Evolutionary conservation across 1,140 invertebrate species (phyloP).

Genomic region (Acromyrmex heyeri): DNA sequence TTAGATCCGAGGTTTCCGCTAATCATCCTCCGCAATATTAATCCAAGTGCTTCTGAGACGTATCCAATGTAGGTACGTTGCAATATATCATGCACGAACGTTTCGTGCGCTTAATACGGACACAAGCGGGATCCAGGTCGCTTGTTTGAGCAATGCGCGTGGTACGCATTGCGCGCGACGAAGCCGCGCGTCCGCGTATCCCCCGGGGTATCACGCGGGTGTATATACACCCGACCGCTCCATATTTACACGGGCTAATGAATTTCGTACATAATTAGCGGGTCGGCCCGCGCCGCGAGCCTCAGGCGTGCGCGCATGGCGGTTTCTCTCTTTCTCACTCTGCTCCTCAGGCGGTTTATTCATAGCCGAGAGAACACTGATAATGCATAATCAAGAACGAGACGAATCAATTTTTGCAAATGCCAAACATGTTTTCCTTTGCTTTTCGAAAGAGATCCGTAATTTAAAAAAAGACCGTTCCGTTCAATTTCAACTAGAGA

Average conservation of each 20-base stretch:
- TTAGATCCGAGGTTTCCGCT: not conserved
- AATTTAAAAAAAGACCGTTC: not conserved
- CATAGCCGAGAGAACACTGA: slow-evolving; percentile 7
- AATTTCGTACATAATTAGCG: slow-evolving; percentile 81
- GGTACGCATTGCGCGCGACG: not conserved
- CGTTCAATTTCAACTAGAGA: not conserved
- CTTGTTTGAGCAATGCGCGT: slow-evolving; percentile 25
- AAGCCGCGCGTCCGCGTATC: not conserved
- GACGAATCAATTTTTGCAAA: slow-evolving; percentile 5
- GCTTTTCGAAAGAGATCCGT: not conserved
- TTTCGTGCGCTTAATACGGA: not conserved
- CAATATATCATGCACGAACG: not conserved
- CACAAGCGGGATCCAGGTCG: not conserved
- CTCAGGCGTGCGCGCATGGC: slow-evolving; percentile 36
- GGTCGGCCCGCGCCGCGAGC: slow-evolving; percentile 30
- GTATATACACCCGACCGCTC: slow-evolving; percentile 37
- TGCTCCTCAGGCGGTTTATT: slow-evolving; percentile 39
- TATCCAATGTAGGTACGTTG: slow-evolving; percentile 8
- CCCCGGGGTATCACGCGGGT: not conserved
- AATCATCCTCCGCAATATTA: not conserved
- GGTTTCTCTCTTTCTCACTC: slow-evolving; percentile 2
- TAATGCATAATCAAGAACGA: slow-evolving; percentile 36
- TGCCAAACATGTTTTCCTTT: not conserved
- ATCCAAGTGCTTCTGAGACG: not conserved
- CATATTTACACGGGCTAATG: slow-evolving; percentile 81